These are phyloP conservation scores for Scalopus aquaticus DNA, from an alignment of 2,113 vertebrate genomes.

Conservation along the genomic window DNA sequence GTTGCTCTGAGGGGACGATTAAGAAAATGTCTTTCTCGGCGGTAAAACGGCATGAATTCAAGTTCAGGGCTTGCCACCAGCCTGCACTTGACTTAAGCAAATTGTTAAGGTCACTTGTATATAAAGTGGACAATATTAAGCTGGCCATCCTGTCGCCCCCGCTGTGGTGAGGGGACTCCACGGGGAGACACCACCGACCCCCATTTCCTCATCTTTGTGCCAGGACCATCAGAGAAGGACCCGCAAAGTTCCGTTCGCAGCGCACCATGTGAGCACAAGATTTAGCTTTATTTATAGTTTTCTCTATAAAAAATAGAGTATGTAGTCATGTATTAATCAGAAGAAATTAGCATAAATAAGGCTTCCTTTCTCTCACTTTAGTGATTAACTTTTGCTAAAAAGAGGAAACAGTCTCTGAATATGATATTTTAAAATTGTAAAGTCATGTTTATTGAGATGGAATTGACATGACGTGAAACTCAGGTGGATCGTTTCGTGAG, in stretches of 20 bases:
- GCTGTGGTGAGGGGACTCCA: not conserved
- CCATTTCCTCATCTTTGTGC: not conserved
- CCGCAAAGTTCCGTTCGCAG: not conserved
- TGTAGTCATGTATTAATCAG: slow-evolving; percentile 11
- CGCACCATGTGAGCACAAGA: not conserved
- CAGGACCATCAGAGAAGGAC: not conserved
- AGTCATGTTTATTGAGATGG: not conserved
- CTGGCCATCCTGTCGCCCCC: not conserved
- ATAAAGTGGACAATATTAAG: not conserved
- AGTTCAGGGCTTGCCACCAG: not conserved
- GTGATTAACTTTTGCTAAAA: not conserved
- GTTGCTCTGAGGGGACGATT: not conserved
- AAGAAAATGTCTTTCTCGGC: not conserved
- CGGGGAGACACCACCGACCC: too few relatives aligned
- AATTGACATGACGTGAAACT: not conserved
- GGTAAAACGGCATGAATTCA: not conserved
- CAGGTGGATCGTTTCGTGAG: not conserved
- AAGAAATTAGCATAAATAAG: slow-evolving; percentile 4
- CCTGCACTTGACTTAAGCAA: not conserved
- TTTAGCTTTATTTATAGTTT: slow-evolving; percentile 17
- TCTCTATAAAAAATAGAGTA: not conserved
- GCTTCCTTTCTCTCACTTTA: slow-evolving; percentile 13
- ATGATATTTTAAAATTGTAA: not conserved
- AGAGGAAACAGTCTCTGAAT: not conserved
- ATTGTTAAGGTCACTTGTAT: not conserved